These are phyloP conservation scores for Phthorimaea operculella DNA, from an alignment of 1,140 invertebrate genomes.

Conservation along the genomic window DNA sequence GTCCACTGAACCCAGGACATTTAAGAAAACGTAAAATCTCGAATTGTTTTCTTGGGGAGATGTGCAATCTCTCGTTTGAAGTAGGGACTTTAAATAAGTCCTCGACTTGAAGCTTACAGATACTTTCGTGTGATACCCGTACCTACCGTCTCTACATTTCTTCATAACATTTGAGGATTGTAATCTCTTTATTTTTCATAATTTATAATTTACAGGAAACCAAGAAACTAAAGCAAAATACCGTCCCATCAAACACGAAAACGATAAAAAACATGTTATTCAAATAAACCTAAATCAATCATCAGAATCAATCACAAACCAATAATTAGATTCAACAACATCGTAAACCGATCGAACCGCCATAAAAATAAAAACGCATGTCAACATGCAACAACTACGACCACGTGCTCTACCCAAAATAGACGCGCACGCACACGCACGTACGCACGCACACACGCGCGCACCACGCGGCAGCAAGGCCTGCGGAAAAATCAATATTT, in stretches of 20 bases:
- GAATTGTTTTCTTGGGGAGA: not conserved
- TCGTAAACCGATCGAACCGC: slow-evolving; percentile 43
- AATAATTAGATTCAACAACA: slow-evolving; percentile 11
- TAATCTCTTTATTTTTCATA: too few species aligned
- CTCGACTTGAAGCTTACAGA: too few species aligned
- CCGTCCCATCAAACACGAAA: too few species aligned
- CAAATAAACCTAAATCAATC: too few species aligned
- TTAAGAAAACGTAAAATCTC: not conserved
- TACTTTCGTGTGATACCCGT: too few species aligned
- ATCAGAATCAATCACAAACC: too few species aligned
- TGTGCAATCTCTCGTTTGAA: not conserved
- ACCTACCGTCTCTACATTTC: too few species aligned
- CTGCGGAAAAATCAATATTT: slow-evolving; percentile 67
- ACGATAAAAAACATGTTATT: too few species aligned
- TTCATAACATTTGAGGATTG: too few species aligned
- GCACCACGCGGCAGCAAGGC: slow-evolving; percentile 42
- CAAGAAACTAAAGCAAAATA: too few species aligned
- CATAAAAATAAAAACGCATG: slow-evolving; percentile 63
- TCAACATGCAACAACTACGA: slow-evolving; percentile 61
- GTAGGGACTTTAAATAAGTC: too few species aligned
- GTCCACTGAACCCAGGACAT: slow-evolving; percentile 1
- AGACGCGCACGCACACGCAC: slow-evolving; percentile 46
- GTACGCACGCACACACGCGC: slow-evolving; percentile 31
- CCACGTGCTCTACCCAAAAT: slow-evolving; percentile 63
- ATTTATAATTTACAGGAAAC: too few species aligned